Base-by-base conservation (phyloP, 2,113 vertebrate genomes). In the Meles meles region DNA sequence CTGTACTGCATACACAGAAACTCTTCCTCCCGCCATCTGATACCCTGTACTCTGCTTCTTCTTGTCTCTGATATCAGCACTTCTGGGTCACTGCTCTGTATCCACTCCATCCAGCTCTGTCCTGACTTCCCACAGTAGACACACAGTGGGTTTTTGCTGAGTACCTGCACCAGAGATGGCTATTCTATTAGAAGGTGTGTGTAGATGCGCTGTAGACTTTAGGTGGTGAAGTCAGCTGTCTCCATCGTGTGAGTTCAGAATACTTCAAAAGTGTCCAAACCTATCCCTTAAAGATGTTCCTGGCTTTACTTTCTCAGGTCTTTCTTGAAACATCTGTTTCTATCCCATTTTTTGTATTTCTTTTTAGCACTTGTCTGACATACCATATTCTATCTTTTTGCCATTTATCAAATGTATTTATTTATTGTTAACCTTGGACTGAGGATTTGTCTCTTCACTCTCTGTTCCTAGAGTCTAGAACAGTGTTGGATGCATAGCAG, bases 1-100 rank as follows among this genome's bases (percentile, higher is more conserved):
- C 17, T 3, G 39, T 0, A 10, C 17, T 67, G 34, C 3, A 17
- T 10, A 3, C 63, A 21, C 39, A 2, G 9, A 23, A 31, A 13
- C 34, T 37, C 42, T 49, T 37, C 34, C 21, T 44, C 8, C 63
- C 49, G 39, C 37, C 31, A 1, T 34, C 20, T 39, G 18, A n/a
- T 1, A 18, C 14, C 31, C 29, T 72, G 34, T 2, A 5, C 13
- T 39, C 15, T 10, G 31, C 5, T 21, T 21, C 39, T 67, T 65
- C 21, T 47, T 31, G 1, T 15, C 17, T 21, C 44, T 63, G 31
- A 6, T 18, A 10, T 59, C 71, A 63, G 39, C 20, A 34, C 47
- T 21, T 29, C 25, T 13, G 49, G 37, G 31, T 37, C 23, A 49
- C 69, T 55, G 31, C 23, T 21, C 31, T 7, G 15, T 2, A 31